Percentiles rank a stretch among this genome's conserved stretches.
Conservation (phyloP, 2,113 vertebrate genomes). For the Neofelis nebulosa region DNA sequence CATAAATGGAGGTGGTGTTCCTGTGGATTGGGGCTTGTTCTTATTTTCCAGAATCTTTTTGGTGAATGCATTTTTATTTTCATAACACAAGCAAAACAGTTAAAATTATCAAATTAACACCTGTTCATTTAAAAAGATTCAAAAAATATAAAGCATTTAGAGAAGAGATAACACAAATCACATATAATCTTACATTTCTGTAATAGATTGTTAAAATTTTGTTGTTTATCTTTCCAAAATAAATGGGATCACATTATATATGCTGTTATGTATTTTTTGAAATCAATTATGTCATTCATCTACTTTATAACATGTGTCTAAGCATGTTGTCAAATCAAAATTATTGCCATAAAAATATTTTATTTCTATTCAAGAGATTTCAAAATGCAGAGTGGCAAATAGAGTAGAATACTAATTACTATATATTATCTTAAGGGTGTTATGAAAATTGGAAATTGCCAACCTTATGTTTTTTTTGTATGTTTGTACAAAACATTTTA, state of each 20-base stretch:
- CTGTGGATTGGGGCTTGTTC: not conserved
- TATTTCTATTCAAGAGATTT: not conserved
- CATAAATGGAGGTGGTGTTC: not conserved
- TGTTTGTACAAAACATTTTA: not conserved
- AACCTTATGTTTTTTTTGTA: not conserved
- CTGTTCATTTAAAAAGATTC: not conserved
- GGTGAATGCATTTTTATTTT: constrained; percentile 16
- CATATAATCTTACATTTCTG: not conserved
- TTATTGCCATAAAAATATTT: not conserved
- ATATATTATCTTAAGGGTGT: not conserved
- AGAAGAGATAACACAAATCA: not conserved
- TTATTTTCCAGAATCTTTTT: constrained; percentile 7
- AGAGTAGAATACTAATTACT: not conserved
- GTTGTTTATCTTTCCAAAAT: not conserved
- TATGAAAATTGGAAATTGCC: not conserved
- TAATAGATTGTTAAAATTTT: not conserved
- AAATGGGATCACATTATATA: not conserved
- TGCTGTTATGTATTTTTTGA: not conserved
- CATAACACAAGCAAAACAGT: constrained; percentile 7
- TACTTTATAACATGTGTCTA: not conserved
- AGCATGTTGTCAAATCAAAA: not conserved
- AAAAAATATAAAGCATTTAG: not conserved
- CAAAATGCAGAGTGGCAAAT: not conserved
- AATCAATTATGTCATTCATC: constrained; percentile 3
- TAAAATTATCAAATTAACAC: constrained; percentile 45